These are phyloP conservation scores for Eurois occulta DNA, from an alignment of 2,888 invertebrate genomes.

Conservation along the genomic window DNA sequence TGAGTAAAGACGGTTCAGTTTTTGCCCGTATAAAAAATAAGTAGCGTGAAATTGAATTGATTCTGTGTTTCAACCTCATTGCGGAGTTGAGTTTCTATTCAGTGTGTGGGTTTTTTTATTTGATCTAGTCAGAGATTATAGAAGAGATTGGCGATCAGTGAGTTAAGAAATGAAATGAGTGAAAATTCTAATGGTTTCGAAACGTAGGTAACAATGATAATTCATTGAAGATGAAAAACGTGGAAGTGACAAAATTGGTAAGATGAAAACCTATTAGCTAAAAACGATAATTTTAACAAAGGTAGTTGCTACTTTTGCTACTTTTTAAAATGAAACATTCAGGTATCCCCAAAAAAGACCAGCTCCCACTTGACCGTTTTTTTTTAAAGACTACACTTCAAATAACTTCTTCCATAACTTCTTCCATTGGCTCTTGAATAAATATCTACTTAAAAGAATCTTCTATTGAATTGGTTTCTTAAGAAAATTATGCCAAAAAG, in stretches of 20 bases:
- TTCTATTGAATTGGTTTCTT: neutral
- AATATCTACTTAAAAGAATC: constrained; percentile 4
- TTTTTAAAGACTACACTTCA: neutral
- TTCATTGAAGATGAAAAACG: neutral
- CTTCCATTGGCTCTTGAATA: neutral
- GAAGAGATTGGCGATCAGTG: neutral
- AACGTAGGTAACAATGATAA: no score
- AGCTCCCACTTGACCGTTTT: neutral
- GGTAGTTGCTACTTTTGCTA: neutral
- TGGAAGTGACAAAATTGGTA: neutral
- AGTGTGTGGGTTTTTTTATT: constrained; percentile 1
- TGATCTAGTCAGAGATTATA: neutral
- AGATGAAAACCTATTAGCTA: neutral
- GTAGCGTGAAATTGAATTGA: constrained; percentile 55
- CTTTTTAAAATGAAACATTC: no score
- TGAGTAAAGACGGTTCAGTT: constrained; percentile 12
- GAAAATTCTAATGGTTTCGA: neutral
- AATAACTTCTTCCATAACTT: neutral
- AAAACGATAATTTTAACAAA: neutral
- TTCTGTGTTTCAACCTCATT: constrained; percentile 32
- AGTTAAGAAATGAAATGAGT: neutral
- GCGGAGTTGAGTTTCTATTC: constrained; percentile 26
- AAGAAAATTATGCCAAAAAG: constrained; percentile 16
- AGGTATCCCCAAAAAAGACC: neutral
- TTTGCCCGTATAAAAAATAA: constrained; percentile 34